Base-by-base conservation (phyloP, 2,113 vertebrate genomes). In the Otolemur garnettii region DNA sequence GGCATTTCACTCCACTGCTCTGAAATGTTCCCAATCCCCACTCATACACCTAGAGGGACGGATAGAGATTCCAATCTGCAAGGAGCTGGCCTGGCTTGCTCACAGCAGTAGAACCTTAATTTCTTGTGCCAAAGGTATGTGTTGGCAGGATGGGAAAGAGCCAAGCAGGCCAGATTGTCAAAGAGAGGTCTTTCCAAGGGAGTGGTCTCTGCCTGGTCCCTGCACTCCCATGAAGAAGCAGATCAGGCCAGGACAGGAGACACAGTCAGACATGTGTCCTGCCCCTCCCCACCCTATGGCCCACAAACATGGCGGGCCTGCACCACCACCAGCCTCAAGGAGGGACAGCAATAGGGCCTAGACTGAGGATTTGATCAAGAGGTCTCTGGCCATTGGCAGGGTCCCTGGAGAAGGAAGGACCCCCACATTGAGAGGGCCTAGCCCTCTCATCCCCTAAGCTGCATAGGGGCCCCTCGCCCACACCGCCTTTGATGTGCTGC, bases 181-280 rank as follows among this genome's bases (percentile, higher is more conserved):
- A 60, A 77, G 59, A 53, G 28, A 13, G 50, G 7, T 5, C 53
- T 83, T 5, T 28, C 80, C 10, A 38, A 21, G 42, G 19, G 15
- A 9, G 77, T 28, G 18, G 35, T 18, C 68, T 89, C 24, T 81
- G 59, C 66, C 64, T 50, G 38, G 68, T 21, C 42, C 21, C 12
- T 4, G 4, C 66, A 90, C 74, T 33, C 5, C 59, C 75, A n/a
- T 21, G 50, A 87, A 75, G 68, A 50, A 78, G 68, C 55, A 75
- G 22, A 38, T 12, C 11, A 45, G 74, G 15, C n/a, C 74, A 30
- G 38, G 35, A 90, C 60, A 50, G 30, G 59, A 80, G 38, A 64
- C 18, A 60, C 35, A 5, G 12, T 79, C 45, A 14, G 19, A 17
- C 3, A 30, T 0, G 5, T 0, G 0, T 2, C 57, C 28, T 19